Percentiles rank a stretch among this genome's conserved stretches.
Evolutionary conservation across 92 coral and sea anemone species (phyloP).

Genomic region (Bergia puertoricense): DNA sequence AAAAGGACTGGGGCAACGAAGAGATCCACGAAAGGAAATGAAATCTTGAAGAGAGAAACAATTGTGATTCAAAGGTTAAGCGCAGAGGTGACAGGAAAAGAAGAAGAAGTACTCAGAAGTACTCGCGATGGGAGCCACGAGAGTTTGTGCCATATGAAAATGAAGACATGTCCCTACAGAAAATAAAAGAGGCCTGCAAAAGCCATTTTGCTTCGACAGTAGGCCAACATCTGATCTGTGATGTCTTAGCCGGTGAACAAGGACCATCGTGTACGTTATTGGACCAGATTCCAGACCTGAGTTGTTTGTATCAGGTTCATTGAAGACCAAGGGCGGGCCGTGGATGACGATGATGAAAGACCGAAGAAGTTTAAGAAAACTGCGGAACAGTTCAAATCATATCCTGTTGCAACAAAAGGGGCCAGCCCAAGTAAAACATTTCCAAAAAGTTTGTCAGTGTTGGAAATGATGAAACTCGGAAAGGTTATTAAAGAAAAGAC

Average conservation of each 20-base stretch:
- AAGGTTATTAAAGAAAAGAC: conserved; percentile 28
- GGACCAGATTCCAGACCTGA: conserved; percentile 34
- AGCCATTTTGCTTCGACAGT: conserved; percentile 28
- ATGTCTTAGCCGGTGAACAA: conserved; percentile 48
- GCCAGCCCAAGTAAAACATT: neutral
- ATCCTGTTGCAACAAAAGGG: conserved; percentile 2
- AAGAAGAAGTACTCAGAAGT: conserved; percentile 18
- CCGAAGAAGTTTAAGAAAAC: neutral
- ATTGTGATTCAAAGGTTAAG: conserved; percentile 47
- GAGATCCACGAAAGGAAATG: conserved; percentile 8
- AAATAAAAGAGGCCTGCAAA: neutral
- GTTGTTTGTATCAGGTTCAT: neutral
- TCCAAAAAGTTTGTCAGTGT: conserved; percentile 42
- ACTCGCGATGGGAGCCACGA: conserved; percentile 37
- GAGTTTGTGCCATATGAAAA: conserved; percentile 44
- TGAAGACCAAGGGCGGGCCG: conserved; percentile 1
- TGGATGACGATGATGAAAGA: neutral
- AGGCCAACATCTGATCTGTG: conserved; percentile 20
- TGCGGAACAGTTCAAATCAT: neutral
- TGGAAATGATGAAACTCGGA: conserved; percentile 50
- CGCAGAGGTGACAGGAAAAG: conserved; percentile 49
- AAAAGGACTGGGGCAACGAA: conserved; percentile 26
- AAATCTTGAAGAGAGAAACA: conserved; percentile 35
- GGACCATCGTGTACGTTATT: conserved; percentile 41
- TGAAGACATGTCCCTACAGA: neutral